Evolutionary conservation across 2,797 vertebrate genomes (phyloP), one percentile per base, ranked within the genome.

Genomic region (Salarias fasciatus): DNA sequence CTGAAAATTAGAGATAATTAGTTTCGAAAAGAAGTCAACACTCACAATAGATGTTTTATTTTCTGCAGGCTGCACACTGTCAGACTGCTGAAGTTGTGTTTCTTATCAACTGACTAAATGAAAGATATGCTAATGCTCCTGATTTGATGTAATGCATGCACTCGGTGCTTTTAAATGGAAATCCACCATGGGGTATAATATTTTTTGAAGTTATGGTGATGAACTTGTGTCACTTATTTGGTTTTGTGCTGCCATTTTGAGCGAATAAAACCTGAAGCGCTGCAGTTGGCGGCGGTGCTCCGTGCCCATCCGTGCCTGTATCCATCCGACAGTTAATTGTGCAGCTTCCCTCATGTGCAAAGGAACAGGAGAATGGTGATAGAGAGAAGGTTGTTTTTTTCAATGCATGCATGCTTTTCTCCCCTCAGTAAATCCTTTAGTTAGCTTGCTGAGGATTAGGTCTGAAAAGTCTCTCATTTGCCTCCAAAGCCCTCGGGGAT

Each of bases 401-500:
- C 52, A 50, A 15, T 80, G 63, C 64, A 80, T 57, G 13, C 49
- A 11, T 75, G 73, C 57, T 67, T 72, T 73, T 53, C 65, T 59
- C 47, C 50, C 43, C 37, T 71, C 4, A 0, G 60, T 82, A 85
- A 86, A 87, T 82, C 72, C 72, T 75, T 80, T 81, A 75, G 77
- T 86, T 86, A 65, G 73, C 76, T 75, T 55, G 69, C 63, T 70
- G 31, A 80, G 80, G 85, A 86, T 89, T 85, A 88, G 69, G 66
- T 53, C 70, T 79, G 64, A 68, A 86, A 87, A 83, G 59, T 80
- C 83, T 79, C 72, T 85, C 72, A 79, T 88, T 88, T 86, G 59
- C 76, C 62, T 80, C 69, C 73, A 84, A 78, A 79, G 53, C 72
- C 72, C 70, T 48, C 11, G 12, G 13, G 82, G 77, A 78, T 80